Base-by-base conservation (phyloP, 2,113 vertebrate genomes). In the Lonchura striata region DNA sequence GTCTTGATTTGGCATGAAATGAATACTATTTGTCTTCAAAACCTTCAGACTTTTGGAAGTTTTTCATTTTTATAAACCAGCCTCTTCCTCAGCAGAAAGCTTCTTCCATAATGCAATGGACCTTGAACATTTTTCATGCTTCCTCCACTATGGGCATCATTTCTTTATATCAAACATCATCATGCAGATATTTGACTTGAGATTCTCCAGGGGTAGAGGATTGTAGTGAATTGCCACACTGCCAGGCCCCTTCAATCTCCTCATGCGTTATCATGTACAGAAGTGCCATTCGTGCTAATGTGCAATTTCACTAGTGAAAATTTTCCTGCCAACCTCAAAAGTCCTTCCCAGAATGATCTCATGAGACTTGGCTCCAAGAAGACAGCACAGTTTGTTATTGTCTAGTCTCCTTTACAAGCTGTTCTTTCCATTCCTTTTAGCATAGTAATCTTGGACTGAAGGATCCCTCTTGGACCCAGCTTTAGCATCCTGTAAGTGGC, bases 321-420 rank as follows among this genome's bases (percentile, higher is more conserved):
- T 86, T 92, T 57, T 88, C 63, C 56, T 83, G 80, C 64, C 86
- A 88, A 7, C 56, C 47, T 63, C 7, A 1, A 72, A 90, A 86
- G 28, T 52, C 52, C 57, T 93, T 94, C n/a, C 59, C 91, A 88
- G 72, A 88, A 92, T 92, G 76, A 93, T 64, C 56, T 92, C 52
- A 78, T 74, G 23, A 90, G 60, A 59, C 47, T 92, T 86, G 92
- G 76, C 91, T 88, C 60, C 52, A 86, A 78, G 56, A 50, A 86
- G 33, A 81, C 39, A 92, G 42, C 39, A 64, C 75, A 59, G 28
- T 90, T 90, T 86, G 27, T 94, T 92, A 74, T 75, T 86, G 76
- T 75, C 82, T 86, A 52, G 50, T 46, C 80, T 82, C 68, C 56
- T 81, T 90, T 81, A 50, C 64, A 92, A 83, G 31, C 60, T 92